Evolutionary conservation across 2,113 vertebrate species (phyloP).

Genomic region (Pterophyllum scalare): DNA sequence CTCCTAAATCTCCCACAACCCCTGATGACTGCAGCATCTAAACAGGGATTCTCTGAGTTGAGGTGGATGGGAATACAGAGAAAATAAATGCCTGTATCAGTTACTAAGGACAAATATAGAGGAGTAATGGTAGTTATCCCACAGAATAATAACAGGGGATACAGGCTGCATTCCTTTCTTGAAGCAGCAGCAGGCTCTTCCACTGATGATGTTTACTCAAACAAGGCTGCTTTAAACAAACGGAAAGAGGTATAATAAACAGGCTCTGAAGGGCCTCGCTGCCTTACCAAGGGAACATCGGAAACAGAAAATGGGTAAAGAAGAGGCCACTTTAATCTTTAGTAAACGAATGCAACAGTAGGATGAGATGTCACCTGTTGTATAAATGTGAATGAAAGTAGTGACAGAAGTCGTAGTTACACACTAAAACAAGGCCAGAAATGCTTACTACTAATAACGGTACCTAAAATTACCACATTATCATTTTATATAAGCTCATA

Average conservation of each 20-base stretch:
- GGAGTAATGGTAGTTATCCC: slow-evolving; percentile 48
- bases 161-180: slow-evolving; percentile 38
- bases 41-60: slow-evolving; percentile 36
- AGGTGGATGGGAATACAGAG: slow-evolving; percentile 30
- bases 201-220: slow-evolving; percentile 63
- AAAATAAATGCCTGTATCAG: slow-evolving; percentile 65
- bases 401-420: background rate
- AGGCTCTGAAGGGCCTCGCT: slow-evolving; percentile 39
- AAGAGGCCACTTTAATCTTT: background rate
- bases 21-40: slow-evolving; percentile 12
- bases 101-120: slow-evolving; percentile 61
- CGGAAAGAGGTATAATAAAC: slow-evolving; percentile 67
- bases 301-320: background rate
- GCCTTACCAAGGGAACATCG: background rate
- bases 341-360: background rate
- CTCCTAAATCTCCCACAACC: slow-evolving; percentile 52
- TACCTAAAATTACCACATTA: background rate
- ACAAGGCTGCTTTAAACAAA: slow-evolving; percentile 64
- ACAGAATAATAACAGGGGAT: slow-evolving; percentile 48
- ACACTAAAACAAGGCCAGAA: background rate
- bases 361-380: slow-evolving; percentile 9
- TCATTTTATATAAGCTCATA: background rate
- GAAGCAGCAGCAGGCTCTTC: slow-evolving; percentile 28
- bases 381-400: background rate
- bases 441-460: background rate